A percentile compares a stretch with the other conserved stretches of the same genome.
These are phyloP conservation scores for Mactra quadrangularis DNA, from an alignment of 1,140 invertebrate species.

Conservation along the genomic window DNA sequence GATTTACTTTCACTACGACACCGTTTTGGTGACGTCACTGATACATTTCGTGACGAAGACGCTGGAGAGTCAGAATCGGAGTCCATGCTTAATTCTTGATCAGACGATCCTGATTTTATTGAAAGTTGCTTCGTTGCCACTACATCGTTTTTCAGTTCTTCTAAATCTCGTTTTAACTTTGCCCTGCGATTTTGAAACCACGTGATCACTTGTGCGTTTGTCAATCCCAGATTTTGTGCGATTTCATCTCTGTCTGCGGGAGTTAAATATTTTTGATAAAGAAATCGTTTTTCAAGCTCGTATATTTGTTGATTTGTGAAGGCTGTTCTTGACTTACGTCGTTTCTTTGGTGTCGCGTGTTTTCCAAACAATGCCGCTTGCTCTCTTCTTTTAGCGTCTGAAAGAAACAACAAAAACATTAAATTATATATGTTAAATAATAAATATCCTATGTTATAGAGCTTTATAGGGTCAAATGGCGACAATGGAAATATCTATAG, in stretches of 20 bases:
- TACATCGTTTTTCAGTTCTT: conserved; percentile 98
- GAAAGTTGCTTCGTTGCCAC: conserved; percentile 84
- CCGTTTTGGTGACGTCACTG: conserved; percentile 17
- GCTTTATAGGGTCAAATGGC: too few species aligned
- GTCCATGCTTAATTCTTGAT: conserved; percentile 48
- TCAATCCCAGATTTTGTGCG: conserved; percentile 94
- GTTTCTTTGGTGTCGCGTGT: conserved; percentile 97
- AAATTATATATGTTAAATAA: too few species aligned
- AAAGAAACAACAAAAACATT: conserved; percentile 54
- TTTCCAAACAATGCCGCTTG: conserved; percentile 89
- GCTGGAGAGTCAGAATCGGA: conserved; percentile 25
- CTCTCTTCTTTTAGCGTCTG: conserved; percentile 82
- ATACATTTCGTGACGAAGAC: background rate
- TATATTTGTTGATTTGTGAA: conserved; percentile 99
- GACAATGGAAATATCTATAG: too few species aligned
- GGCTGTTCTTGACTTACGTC: conserved; percentile 97
- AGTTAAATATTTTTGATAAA: conserved; percentile 98
- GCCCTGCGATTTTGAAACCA: conserved; percentile 99
- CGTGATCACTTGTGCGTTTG: conserved; percentile 94
- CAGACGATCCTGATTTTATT: conserved; percentile 26
- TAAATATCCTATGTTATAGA: too few species aligned
- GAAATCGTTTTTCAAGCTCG: conserved; percentile 97
- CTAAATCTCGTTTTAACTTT: conserved; percentile 98
- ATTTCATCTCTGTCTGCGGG: conserved; percentile 98
- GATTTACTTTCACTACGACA: conserved; percentile 44